Conservation (phyloP, 2,113 vertebrate species). For the Ceyx melanurus region DNA sequence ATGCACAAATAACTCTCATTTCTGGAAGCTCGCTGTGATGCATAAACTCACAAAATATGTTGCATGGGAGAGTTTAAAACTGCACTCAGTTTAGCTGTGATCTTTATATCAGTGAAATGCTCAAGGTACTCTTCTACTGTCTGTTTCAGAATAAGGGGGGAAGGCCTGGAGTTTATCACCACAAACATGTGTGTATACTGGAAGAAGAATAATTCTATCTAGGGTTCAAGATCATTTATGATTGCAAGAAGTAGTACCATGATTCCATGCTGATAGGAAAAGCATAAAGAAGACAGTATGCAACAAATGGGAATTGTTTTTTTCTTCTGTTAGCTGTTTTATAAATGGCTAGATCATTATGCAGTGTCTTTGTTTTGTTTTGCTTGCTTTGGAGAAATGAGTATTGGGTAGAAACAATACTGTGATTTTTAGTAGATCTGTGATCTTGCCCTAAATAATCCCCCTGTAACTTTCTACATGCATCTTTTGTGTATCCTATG, state of each 20-base stretch:
- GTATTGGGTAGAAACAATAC: neutral
- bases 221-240: neutral
- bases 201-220: neutral
- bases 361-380: neutral
- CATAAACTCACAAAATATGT: constrained; percentile 30
- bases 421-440: neutral
- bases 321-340: neutral
- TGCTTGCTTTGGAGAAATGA: neutral
- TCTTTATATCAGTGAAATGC: neutral
- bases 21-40: constrained; percentile 30
- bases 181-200: neutral
- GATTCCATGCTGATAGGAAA: neutral
- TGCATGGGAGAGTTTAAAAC: constrained; percentile 1
- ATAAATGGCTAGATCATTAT: neutral
- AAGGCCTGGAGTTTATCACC: neutral
- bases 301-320: neutral
- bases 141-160: neutral
- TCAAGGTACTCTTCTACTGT: neutral
- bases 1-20: constrained; percentile 48
- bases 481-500: neutral
- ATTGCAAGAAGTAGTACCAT: neutral
- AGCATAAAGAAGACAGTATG: neutral
- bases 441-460: neutral
- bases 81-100: neutral
- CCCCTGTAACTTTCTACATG: neutral